Evolutionary conservation across 1,140 invertebrate genomes (phyloP), one percentile per base, ranked within the genome.

Genomic region (Procambarus virginalis): DNA sequence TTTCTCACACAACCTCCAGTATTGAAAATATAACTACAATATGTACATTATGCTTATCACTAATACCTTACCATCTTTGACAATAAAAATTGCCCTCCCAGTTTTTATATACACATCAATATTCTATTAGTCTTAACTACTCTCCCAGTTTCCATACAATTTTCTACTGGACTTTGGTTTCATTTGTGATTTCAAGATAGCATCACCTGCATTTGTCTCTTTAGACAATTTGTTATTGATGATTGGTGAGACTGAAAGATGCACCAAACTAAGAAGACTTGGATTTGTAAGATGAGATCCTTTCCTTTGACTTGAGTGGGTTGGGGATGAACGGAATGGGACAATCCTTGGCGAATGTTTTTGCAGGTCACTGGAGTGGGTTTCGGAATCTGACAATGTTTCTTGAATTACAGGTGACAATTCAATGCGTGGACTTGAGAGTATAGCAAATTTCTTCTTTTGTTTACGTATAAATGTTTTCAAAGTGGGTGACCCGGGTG

Each of bases 381-480:
- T 46, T n/a, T 12, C 45, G 2, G 12, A 77, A 22, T 10, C 22
- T 14, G 34, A 46, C 12, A 34, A 0, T 22, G 20, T 46, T 46
- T 34, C 48, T 17, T 78, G 12, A 49, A 4, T 22, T 20, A 89
- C 3, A 20, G 81, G 81, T 17, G 81, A 79, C 46, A 89, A 78
- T 68, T 89, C 55, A 10, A 89, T 49, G 4, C 75, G 80, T 20
- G 81, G 88, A 3, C 70, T 68, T 10, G 20, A 20, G 14, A 20
- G 17, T 20, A 90, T 76, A 45, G 34, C 46, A 64, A 78, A 49
- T 60, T 77, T 87, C 45, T 70, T 46, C 17, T 90, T 90, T 55
- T 86, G 89, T 60, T 75, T 86, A 34, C 89, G 82, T 17, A 90
- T 81, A 75, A 90, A 90, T 5, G 83, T 90, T 58, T 90, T 90